Conservation (phyloP, 2,888 invertebrate genomes). For the Andrena hattorfiana region DNA sequence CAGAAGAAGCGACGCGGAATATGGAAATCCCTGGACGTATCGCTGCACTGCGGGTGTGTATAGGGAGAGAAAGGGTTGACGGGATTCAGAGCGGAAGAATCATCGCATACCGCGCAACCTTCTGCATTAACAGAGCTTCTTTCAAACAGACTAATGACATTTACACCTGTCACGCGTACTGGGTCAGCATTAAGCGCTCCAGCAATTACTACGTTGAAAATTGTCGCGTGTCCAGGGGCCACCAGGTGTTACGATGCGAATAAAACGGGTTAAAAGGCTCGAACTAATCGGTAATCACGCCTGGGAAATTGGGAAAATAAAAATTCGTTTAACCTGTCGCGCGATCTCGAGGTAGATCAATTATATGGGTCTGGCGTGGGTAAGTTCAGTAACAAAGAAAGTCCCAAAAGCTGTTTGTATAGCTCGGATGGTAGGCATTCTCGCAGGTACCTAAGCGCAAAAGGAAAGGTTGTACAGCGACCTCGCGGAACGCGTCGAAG, state of each 20-base stretch:
- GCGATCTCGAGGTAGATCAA: neutral
- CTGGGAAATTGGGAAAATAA: neutral
- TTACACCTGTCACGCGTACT: slow-evolving; percentile 13
- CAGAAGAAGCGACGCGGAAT: slow-evolving; percentile 51
- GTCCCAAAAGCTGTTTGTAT: neutral
- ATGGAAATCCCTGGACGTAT: slow-evolving; percentile 60
- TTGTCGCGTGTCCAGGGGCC: slow-evolving; percentile 25
- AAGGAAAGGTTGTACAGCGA: neutral
- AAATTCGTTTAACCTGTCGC: neutral
- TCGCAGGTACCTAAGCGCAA: neutral
- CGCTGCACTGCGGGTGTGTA: slow-evolving; percentile 61
- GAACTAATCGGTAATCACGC: neutral
- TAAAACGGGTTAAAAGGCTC: neutral
- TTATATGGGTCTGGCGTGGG: too few species aligned
- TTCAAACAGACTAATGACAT: slow-evolving; percentile 30
- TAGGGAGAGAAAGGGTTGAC: slow-evolving; percentile 42
- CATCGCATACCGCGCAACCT: slow-evolving; percentile 15
- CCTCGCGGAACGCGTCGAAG: neutral
- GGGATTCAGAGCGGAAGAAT: slow-evolving; percentile 58
- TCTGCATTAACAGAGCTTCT: slow-evolving; percentile 12
- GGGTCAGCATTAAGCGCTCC: neutral
- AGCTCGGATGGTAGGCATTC: neutral
- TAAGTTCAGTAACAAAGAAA: neutral
- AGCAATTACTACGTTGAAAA: slow-evolving; percentile 33
- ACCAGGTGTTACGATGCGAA: slow-evolving; percentile 30